Conservation (phyloP, 2,797 vertebrate genomes). For the Gymnothorax javanicus region DNA sequence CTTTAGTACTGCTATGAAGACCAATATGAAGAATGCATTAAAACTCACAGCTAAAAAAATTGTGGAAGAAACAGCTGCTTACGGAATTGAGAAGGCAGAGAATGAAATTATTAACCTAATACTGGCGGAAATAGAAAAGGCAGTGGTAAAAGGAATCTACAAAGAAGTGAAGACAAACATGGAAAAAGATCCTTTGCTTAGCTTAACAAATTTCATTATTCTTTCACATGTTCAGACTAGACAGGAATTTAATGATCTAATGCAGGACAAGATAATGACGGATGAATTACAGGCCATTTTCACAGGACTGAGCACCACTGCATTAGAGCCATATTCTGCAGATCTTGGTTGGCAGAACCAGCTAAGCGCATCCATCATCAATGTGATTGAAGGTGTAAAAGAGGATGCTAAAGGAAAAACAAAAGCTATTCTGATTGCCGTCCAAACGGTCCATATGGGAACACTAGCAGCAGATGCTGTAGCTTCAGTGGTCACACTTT, state of each 20-base stretch:
- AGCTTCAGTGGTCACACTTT: background rate
- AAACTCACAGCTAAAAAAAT: background rate
- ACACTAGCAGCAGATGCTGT: background rate
- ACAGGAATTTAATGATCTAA: conserved; percentile 10
- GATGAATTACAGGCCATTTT: conserved; percentile 12
- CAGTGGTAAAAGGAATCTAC: background rate
- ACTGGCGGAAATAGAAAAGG: conserved; percentile 8
- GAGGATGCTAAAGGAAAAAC: background rate
- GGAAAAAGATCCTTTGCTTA: background rate
- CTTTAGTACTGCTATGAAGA: background rate
- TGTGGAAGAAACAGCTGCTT: background rate
- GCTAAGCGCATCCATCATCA: conserved; percentile 13
- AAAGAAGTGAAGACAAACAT: conserved; percentile 21
- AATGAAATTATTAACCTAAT: background rate
- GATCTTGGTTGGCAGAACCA: conserved; percentile 26
- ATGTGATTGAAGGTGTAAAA: background rate
- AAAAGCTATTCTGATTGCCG: background rate
- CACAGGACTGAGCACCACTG: background rate
- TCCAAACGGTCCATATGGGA: background rate
- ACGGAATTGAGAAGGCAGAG: conserved; percentile 18
- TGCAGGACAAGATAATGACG: background rate
- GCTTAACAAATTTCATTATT: conserved; percentile 23
- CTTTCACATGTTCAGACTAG: conserved; percentile 25
- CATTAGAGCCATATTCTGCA: conserved; percentile 3
- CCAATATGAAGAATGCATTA: too few species aligned